phyloP scores from a whole-genome alignment of 2,113 vertebrate species.

The Laticauda laticaudata region DNA sequence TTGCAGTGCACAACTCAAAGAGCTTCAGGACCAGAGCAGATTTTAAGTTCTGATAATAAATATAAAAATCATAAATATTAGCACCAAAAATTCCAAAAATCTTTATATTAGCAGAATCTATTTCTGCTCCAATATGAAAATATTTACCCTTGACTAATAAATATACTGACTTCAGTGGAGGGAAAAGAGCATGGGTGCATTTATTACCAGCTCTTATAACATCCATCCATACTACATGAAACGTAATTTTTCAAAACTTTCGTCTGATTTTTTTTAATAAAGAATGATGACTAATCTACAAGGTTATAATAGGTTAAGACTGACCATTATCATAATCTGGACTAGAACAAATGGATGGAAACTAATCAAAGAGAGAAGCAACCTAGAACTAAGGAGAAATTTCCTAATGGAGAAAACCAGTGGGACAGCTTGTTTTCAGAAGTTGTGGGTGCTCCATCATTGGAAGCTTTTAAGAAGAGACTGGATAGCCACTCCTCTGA shows the following conservation, averaged over 20 bases:
- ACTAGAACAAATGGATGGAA: not conserved
- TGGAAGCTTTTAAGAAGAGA: not conserved
- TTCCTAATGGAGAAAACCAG: not conserved
- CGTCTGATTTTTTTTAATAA: slow-evolving; percentile 37
- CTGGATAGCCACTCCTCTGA: not conserved
- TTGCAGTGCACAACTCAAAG: not conserved
- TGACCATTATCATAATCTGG: not conserved
- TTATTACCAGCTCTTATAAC: not conserved
- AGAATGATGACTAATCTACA: not conserved
- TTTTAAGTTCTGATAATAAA: not conserved
- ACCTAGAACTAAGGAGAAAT: not conserved
- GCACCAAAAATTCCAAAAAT: not conserved
- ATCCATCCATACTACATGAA: slow-evolving; percentile 8
- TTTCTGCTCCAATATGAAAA: not conserved
- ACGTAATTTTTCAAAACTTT: slow-evolving; percentile 33
- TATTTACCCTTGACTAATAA: not conserved
- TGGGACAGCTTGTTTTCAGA: not conserved
- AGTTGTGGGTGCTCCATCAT: not conserved
- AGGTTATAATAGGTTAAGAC: not conserved
- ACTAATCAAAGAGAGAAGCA: not conserved
- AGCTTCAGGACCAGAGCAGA: not conserved
- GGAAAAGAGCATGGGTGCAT: not conserved
- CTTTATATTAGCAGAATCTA: not conserved
- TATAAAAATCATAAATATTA: not conserved
- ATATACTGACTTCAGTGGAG: not conserved